Base-by-base conservation (phyloP, 2,888 invertebrate genomes). In the Aproaerema taeniolella region DNA sequence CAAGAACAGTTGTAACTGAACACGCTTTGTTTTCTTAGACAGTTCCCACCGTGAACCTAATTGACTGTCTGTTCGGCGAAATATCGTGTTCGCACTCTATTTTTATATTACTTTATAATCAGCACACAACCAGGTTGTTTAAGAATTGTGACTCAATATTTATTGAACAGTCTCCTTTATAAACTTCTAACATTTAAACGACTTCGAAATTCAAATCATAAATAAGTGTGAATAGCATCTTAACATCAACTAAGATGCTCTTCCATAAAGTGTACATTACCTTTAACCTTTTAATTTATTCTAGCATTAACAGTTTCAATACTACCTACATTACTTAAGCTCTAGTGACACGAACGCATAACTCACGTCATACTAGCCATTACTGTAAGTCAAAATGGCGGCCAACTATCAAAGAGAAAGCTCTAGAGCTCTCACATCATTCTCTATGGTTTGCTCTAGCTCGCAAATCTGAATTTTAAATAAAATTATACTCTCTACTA, bases 321-420 rank as follows among this genome's bases (percentile, higher is more conserved):
- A 68, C 70, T 70, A 67, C 69, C 67, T 55, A 72, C 79, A 79
- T 80, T 77, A 79, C 65, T 81, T 76, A 75, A 68, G 64, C 59
- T 55, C 49, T 62, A 75, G 72, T 73, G 78, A 80, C 79, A 74
- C 66, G 69, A 61, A 60, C 69, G 56, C 73, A 83, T 83, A 79
- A 79, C 66, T 85, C 82, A 81, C 67, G 70, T 68, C 73, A 67
- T 59, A 61, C 54, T 56, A 53, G 57, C 78, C 74, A 82, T 83
- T 81, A 78, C 67, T 72, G 77, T 80, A 83, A 78, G 69, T 85
- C 79, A 85, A 81, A 85, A 82, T 79, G 76, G 82, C 85, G 83
- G 82, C 56, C 66, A 72, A 71, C 64, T 80, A 81, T 81, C 82
- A 82, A 80, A 83, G 81, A 74, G 83, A 83, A 82, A 85, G 81